Evolutionary conservation across 2,797 vertebrate species (phyloP).

Genomic region (Lophotriccus pileatus): DNA sequence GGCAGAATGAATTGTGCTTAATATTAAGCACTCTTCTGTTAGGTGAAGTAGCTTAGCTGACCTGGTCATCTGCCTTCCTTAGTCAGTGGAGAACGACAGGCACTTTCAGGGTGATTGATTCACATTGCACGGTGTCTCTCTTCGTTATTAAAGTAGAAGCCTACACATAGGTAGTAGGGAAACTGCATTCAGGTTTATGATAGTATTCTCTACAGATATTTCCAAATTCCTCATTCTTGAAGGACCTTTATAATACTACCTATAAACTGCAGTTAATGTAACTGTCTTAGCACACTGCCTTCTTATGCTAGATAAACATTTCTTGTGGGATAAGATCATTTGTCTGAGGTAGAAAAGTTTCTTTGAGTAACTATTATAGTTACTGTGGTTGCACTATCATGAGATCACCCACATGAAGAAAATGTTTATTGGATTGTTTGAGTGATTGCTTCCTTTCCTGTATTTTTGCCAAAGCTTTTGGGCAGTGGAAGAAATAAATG

Average conservation of each 20-base stretch:
- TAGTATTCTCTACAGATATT: background rate
- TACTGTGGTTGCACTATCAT: slow-evolving; percentile 24
- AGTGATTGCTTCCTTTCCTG: slow-evolving; percentile 58
- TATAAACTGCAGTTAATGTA: background rate
- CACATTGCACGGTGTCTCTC: background rate
- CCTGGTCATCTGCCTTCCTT: background rate
- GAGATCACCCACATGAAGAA: slow-evolving; percentile 59
- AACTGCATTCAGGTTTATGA: background rate
- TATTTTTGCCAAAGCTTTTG: slow-evolving; percentile 45
- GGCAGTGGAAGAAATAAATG: slow-evolving; percentile 39
- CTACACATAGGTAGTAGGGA: background rate
- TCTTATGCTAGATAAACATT: slow-evolving; percentile 11
- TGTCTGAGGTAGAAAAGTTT: slow-evolving; percentile 1
- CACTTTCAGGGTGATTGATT: background rate
- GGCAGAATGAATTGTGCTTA: background rate
- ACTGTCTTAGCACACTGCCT: background rate
- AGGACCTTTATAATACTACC: background rate
- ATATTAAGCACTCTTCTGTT: background rate
- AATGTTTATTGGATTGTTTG: slow-evolving; percentile 61
- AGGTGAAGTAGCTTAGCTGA: background rate
- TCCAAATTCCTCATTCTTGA: background rate
- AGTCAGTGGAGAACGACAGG: background rate
- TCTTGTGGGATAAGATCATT: slow-evolving; percentile 12
- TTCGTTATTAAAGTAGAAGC: background rate
- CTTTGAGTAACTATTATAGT: slow-evolving; percentile 2